Evolutionary conservation across 2,113 vertebrate species (phyloP).

Genomic region (Platysternon megacephalum): DNA sequence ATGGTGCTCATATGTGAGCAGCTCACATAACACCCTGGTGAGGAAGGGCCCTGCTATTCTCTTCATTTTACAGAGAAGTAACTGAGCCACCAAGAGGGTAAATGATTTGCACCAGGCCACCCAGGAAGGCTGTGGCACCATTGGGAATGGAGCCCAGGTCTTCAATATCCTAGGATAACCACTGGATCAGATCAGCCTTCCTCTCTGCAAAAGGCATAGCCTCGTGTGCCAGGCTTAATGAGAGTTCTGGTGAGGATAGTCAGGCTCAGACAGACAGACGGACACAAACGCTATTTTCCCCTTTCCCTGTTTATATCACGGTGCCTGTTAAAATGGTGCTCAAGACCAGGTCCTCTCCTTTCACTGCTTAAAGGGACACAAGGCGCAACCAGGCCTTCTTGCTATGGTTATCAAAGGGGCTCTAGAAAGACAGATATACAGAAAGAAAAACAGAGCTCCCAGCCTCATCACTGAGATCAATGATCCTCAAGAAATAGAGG

Average conservation of each 20-base stretch:
- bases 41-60: not conserved
- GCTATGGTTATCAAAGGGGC: not conserved
- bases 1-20: not conserved
- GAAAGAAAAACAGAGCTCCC: not conserved
- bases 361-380: slow-evolving; percentile 17
- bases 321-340: not conserved
- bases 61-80: not conserved
- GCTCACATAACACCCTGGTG: fast-evolving
- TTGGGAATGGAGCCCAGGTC: not conserved
- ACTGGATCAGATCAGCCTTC: not conserved
- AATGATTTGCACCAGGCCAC: not conserved
- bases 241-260: slow-evolving; percentile 43
- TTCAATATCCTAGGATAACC: not conserved
- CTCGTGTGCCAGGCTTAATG: not conserved
- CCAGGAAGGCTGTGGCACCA: not conserved
- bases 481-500: not conserved
- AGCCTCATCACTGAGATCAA: not conserved
- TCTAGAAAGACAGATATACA: fast-evolving
- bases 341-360: not conserved
- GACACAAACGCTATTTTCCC: not conserved
- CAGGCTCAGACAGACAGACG: slow-evolving; percentile 34
- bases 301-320: not conserved
- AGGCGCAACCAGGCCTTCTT: not conserved
- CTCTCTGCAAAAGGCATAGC: slow-evolving; percentile 38
- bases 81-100: not conserved